phyloP scores from a whole-genome alignment of 2,113 vertebrate species.

The Perca fluviatilis region DNA sequence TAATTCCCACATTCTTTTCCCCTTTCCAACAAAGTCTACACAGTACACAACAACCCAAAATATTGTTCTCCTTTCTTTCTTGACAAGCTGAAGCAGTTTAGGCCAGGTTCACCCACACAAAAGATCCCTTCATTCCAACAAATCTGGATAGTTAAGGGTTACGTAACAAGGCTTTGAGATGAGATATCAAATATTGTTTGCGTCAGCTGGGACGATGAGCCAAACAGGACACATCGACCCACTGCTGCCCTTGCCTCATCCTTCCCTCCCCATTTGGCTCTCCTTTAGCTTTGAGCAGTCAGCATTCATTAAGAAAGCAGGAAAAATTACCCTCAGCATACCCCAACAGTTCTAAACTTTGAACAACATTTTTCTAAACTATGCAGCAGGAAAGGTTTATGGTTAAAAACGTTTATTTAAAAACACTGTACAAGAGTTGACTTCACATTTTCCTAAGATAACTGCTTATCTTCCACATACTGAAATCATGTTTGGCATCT shows the following conservation, averaged over 20 bases:
- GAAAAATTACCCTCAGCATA: background rate
- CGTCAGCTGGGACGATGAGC: constrained; percentile 56
- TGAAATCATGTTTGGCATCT: background rate
- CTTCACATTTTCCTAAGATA: constrained; percentile 21
- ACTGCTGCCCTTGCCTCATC: constrained; percentile 52
- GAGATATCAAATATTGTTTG: constrained; percentile 62
- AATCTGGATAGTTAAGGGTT: background rate
- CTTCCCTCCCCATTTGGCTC: constrained; percentile 4
- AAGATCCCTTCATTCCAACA: background rate
- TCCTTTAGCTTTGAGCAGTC: constrained; percentile 20
- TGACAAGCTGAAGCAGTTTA: background rate
- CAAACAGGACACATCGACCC: constrained; percentile 53
- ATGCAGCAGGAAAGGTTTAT: background rate
- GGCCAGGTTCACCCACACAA: background rate
- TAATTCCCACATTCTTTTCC: background rate
- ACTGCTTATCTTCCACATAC: background rate
- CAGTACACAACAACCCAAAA: too few species aligned
- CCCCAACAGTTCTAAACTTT: background rate
- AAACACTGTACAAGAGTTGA: constrained; percentile 33
- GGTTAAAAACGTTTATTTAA: constrained; percentile 75
- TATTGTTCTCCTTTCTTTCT: too few species aligned
- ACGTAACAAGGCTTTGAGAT: constrained; percentile 4
- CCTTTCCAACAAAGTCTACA: background rate
- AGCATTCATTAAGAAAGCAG: constrained; percentile 31
- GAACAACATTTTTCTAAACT: background rate